Percentiles rank a stretch among this genome's conserved stretches.
phyloP scores from a whole-genome alignment of 1,140 invertebrate genomes.

The Leptinotarsa texana region DNA sequence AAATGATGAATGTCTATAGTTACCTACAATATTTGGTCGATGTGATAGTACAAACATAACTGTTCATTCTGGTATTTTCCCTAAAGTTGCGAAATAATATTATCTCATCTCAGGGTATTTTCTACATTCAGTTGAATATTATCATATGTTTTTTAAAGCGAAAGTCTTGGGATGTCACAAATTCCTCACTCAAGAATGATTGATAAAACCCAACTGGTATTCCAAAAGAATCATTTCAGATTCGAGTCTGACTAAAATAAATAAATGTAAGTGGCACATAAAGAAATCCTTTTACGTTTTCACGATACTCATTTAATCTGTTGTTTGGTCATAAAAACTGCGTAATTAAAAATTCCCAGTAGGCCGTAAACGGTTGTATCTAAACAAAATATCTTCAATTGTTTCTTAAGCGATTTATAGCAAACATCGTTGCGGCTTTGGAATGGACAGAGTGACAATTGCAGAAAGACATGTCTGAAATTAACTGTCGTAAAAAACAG shows the following conservation, averaged over 20 bases:
- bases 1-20: no score
- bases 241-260: slow-evolving; percentile 20
- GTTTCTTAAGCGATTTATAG: slow-evolving; percentile 45
- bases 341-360: slow-evolving; percentile 42
- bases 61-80: no score
- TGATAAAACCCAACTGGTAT: neutral
- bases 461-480: slow-evolving; percentile 48
- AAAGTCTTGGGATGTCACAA: neutral
- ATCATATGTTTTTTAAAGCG: no score
- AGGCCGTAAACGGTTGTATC: slow-evolving; percentile 43
- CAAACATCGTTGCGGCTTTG: slow-evolving; percentile 36
- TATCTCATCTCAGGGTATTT: no score
- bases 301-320: slow-evolving; percentile 23
- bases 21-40: no score
- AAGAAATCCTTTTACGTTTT: slow-evolving; percentile 23
- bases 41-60: no score
- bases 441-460: slow-evolving; percentile 45
- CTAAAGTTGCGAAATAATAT: no score
- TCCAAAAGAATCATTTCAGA: slow-evolving; percentile 11
- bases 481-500: slow-evolving; percentile 50
- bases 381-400: slow-evolving; percentile 46
- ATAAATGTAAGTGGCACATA: slow-evolving; percentile 22
- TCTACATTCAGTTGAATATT: no score
- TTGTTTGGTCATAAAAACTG: slow-evolving; percentile 24
- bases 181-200: neutral